Percentiles rank a stretch among this genome's conserved stretches.
These are phyloP conservation scores for Nysson spinosus DNA, from an alignment of 2,888 invertebrate species.

Conservation along the genomic window DNA sequence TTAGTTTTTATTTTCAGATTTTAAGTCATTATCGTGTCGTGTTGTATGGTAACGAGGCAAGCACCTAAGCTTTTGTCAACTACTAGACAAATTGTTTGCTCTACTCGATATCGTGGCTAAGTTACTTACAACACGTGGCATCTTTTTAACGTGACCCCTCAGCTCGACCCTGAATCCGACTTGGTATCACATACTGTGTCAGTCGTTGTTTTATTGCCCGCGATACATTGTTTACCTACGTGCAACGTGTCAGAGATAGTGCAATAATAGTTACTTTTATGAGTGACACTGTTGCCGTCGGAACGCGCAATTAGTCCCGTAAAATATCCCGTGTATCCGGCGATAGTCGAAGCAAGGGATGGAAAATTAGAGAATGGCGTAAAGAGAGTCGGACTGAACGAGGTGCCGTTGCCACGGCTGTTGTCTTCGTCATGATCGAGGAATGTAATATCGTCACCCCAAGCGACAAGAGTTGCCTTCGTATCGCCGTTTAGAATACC, in stretches of 20 bases:
- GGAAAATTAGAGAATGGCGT: slow-evolving; percentile 23
- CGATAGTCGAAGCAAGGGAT: background rate
- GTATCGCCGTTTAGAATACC: slow-evolving; percentile 69
- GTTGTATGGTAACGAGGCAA: background rate
- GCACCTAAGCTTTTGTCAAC: background rate
- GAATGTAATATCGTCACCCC: slow-evolving; percentile 78
- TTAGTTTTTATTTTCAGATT: too few relatives aligned
- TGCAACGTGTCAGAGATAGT: slow-evolving; percentile 38
- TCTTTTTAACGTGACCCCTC: background rate
- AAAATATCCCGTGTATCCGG: slow-evolving; percentile 15
- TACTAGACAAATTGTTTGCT: too few relatives aligned
- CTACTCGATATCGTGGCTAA: too few relatives aligned
- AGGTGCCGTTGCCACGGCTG: slow-evolving; percentile 59
- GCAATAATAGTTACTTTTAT: slow-evolving; percentile 50
- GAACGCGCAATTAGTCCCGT: slow-evolving; percentile 9
- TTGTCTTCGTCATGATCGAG: slow-evolving; percentile 76
- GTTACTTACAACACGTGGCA: background rate
- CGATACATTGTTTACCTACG: slow-evolving; percentile 27
- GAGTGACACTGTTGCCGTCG: slow-evolving; percentile 30
- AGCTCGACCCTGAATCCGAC: slow-evolving; percentile 50
- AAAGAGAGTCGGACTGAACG: slow-evolving; percentile 23
- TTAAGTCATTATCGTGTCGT: background rate
- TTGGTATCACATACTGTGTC: slow-evolving; percentile 12
- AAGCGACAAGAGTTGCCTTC: slow-evolving; percentile 76
- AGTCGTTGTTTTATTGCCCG: slow-evolving; percentile 30